Percentiles rank a stretch among this genome's conserved stretches.
phyloP scores from a whole-genome alignment of 2,888 invertebrate species.

The Agapetus fuscipes region DNA sequence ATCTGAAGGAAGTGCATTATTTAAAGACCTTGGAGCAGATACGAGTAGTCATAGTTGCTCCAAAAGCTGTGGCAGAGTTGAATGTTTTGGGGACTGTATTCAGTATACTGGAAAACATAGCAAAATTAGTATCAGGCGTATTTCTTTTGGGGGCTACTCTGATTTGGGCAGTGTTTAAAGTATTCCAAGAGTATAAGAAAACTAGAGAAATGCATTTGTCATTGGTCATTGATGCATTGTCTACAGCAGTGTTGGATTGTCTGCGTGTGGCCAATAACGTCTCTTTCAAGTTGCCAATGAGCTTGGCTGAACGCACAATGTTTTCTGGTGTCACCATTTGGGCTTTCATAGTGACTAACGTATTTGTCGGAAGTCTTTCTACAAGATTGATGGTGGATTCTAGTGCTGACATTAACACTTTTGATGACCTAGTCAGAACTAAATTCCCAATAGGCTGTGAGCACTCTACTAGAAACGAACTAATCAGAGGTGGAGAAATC shows the following conservation, averaged over 20 bases:
- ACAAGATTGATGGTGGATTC: slow-evolving; percentile 2
- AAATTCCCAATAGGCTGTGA: slow-evolving; percentile 8
- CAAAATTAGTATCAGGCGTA: background rate
- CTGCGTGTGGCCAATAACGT: slow-evolving; percentile 6
- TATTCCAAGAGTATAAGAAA: background rate
- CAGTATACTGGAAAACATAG: slow-evolving; percentile 2
- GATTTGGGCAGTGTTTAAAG: slow-evolving; percentile 7
- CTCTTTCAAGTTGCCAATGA: slow-evolving; percentile 7
- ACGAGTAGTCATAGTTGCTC: slow-evolving; percentile 7
- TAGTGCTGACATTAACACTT: slow-evolving; percentile 7
- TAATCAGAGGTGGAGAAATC: slow-evolving; percentile 1
- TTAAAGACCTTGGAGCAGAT: slow-evolving; percentile 6
- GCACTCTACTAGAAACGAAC: background rate
- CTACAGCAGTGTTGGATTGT: slow-evolving; percentile 3
- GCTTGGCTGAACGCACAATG: slow-evolving; percentile 5
- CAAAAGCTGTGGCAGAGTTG: slow-evolving; percentile 4
- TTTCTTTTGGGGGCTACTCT: slow-evolving; percentile 2
- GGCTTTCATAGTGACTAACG: slow-evolving; percentile 10
- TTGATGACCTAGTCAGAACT: slow-evolving; percentile 8
- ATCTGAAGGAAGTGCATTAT: slow-evolving; percentile 2
- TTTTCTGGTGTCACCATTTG: slow-evolving; percentile 5
- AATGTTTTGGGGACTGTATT: slow-evolving; percentile 6
- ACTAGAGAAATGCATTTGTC: background rate
- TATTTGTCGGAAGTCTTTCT: slow-evolving; percentile 8
- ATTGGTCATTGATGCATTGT: slow-evolving; percentile 2